Conservation (phyloP, 2,113 vertebrate species). For the Malurus cyaneus region DNA sequence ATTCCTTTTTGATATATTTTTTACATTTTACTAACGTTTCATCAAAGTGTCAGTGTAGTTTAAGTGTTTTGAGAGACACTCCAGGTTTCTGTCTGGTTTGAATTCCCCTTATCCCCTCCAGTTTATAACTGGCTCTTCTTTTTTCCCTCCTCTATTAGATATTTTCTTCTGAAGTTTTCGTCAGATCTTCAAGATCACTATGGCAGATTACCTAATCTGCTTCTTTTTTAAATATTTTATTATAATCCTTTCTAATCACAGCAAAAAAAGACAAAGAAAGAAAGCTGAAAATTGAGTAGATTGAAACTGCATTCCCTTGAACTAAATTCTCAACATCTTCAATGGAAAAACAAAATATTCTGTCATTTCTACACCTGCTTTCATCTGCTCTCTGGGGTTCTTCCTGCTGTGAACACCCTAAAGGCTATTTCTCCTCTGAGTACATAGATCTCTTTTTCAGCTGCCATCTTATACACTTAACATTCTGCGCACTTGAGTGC, state of each 20-base stretch:
- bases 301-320: not conserved
- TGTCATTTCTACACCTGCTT: conserved; percentile 55
- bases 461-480: conserved; percentile 18
- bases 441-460: not conserved
- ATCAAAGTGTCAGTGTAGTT: not conserved
- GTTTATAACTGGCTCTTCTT: not conserved
- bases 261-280: not conserved
- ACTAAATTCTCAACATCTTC: not conserved
- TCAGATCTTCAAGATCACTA: not conserved
- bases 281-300: not conserved
- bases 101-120: rapidly evolving
- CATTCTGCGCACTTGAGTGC: conserved; percentile 12
- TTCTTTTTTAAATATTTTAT: not conserved
- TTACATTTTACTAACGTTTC: not conserved
- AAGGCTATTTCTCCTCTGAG: not conserved
- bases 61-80: not conserved
- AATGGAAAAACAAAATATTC: not conserved
- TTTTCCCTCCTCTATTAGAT: rapidly evolving
- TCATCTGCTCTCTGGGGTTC: conserved; percentile 1
- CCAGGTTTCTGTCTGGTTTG: not conserved
- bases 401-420: not conserved
- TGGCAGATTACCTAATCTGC: not conserved
- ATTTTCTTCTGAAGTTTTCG: not conserved
- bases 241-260: not conserved
- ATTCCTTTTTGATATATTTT: not conserved